Base-by-base conservation (phyloP, 2,113 vertebrate species). In the Microcebus jonahi region DNA sequence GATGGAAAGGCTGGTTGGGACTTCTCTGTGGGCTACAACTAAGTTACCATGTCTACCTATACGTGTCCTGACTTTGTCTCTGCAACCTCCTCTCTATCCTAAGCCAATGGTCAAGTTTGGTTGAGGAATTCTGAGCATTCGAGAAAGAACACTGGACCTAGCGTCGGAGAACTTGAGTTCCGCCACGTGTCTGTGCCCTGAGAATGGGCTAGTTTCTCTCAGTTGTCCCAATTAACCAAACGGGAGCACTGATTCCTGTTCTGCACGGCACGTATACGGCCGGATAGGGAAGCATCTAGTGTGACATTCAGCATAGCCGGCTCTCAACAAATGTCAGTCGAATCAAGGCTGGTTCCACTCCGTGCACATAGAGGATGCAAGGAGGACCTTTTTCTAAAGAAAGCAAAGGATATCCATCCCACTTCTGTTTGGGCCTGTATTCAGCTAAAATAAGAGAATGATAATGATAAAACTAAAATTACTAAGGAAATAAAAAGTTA, bases 401-500 rank as follows among this genome's bases (percentile, higher is more conserved):
- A 45, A 94, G 27, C 1, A 45, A 87, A 53, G 31, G 36, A 8
- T 2, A 6, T 13, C 13, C 39, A 6, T 13, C 13, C 39, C 20
- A 31, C 8, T 70, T 53, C 13, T 53, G 10, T 15, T 1, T 31
- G 27, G 39, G 10, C 23, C 59, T 95, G 17, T 34, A 80, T 70
- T 95, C 34, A 95, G 29, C 11, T 50, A 76, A 73, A 96, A 59
- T 45, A 91, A 86, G 42, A 93, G 67, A 59, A 71, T 61, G 39
- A 57, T 45, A 67, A 39, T 7, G 27, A 36, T 2, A 76, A 67
- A 88, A 57, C 80, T 15, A 65, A 75, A 79, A n/a, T 39, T 45
- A 45, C n/a, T 70, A 36, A 86, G 57, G 31, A 84, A 79, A 45
- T 71, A 6, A 65, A 81, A 91, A 67, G 9, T 29, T 63, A 50